Conservation (phyloP, 2,888 invertebrate genomes). For the Nineta flava region DNA sequence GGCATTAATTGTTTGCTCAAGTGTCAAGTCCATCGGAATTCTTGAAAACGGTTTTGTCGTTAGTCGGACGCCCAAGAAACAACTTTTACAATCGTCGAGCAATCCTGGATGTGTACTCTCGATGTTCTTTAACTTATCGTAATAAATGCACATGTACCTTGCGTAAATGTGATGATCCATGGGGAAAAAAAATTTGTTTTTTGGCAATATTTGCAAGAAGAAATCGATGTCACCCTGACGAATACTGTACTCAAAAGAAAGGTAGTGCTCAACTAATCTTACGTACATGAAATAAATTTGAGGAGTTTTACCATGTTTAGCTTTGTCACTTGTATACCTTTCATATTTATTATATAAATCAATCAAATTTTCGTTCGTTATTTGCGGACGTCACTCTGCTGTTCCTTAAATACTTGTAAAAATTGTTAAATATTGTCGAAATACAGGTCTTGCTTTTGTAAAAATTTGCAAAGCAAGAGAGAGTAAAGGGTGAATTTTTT, state of each 20-base stretch:
- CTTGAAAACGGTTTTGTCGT: slow-evolving; percentile 8
- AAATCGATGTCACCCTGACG: background rate
- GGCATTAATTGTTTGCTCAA: background rate
- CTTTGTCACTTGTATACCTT: slow-evolving; percentile 10
- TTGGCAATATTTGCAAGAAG: background rate
- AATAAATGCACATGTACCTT: background rate
- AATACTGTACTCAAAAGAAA: background rate
- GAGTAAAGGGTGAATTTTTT: slow-evolving; percentile 11
- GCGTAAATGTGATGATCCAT: background rate
- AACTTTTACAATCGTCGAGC: slow-evolving; percentile 1
- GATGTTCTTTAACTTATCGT: background rate
- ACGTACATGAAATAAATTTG: slow-evolving; percentile 17
- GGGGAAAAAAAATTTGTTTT: background rate
- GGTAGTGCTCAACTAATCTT: background rate
- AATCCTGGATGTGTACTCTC: slow-evolving; percentile 8
- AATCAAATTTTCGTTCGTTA: slow-evolving; percentile 5
- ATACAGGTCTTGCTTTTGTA: slow-evolving; percentile 3
- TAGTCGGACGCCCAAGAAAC: slow-evolving; percentile 6
- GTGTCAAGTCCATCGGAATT: background rate
- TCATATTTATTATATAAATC: slow-evolving; percentile 12
- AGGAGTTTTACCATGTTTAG: slow-evolving; percentile 12
- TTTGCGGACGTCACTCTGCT: slow-evolving; percentile 7
- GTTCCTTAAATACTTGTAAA: slow-evolving; percentile 5
- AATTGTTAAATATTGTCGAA: background rate
- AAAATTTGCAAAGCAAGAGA: slow-evolving; percentile 10